Evolutionary conservation across 2,797 vertebrate genomes (phyloP), one percentile per base, ranked within the genome.

Genomic region (Rhinoraja longicauda): DNA sequence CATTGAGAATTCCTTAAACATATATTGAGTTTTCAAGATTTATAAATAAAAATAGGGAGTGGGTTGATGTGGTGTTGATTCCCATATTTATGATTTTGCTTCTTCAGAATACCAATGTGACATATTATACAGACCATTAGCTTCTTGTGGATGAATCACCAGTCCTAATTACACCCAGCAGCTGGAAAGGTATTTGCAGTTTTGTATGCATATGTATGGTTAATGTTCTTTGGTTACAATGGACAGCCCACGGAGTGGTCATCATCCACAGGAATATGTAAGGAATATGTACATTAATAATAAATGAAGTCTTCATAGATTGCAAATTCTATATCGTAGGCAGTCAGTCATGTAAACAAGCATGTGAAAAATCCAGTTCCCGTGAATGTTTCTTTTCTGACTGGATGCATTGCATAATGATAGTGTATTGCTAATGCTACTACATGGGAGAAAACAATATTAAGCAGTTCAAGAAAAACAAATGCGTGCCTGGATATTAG

Each of bases 1-100:
- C 19, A 32, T 32, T 64, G 84, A 88, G 57, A 88, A 88, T 88
- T 88, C 84, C 84, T 64, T 88, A 7, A 17, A 13, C 84, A 64
- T 5, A 17, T 32, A 88, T 32, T 88, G 59, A 64, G 19, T 88
- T 64, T 84, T 19, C 15, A 88, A 59, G 84, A n/a, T 64, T 88
- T 88, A 88, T 88, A 88, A 88, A 88, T 88, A 88, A 88, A 73
- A 88, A 21, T 19, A 88, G 59, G 57, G 53, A 62, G 57, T 86
- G 57, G 82, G 57, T 32, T 59, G 82, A 13, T 59, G 12, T 86
- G 82, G 9, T 62, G 82, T n/a, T 64, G 15, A 88, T 88, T 64
- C 84, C 8, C 84, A 88, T 59, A 88, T 32, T 88, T 64, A 64
- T 88, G 84, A 64, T 21, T 32, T 64, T 64, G 84, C 84, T 64